Evolutionary conservation across 2,888 invertebrate genomes (phyloP), one percentile per base, ranked within the genome.

Genomic region (Spodoptera littoralis): DNA sequence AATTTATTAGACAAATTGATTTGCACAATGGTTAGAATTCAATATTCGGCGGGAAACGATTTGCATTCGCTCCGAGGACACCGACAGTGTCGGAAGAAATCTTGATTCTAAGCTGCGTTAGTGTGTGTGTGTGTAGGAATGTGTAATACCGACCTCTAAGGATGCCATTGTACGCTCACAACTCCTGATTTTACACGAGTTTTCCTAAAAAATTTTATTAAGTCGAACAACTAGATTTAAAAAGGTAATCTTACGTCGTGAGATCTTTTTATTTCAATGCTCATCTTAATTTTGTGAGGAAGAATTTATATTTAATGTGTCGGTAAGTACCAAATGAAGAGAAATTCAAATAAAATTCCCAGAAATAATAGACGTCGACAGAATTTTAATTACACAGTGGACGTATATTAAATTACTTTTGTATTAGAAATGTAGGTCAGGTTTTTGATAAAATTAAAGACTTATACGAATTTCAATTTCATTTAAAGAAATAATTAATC

Each of bases 1-100:
- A 81, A 84, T 79, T 82, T 79, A 79, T 82, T 75, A 77, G 72
- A 70, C 64, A 63, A 77, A 74, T 72, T 71, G 59, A 69, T 67
- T 76, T 74, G 65, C 73, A 76, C 72, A 79, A 78, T 74, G 69
- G 65, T 60, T 63, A 52, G 57, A 55, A 78, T 81, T 79, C 72
- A 81, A 84, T 81, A 81, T 82, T 79, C 77, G 66, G 60, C 42
- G 22, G 6, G 60, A 57, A 65, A 60, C 61, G 59, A 85, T 85
- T 84, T 84, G 76, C 79, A 83, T 83, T 74, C 75, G 44, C 49
- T 53, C 42, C 64, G 56, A 22, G 11, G 47, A 47, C 24, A n/a
- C 13, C 4, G 46, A 42, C 46, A 12, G 55, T 53, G 24, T 54
- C 42, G 41, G 47, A 57, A 68, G 71, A 61, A 43, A 47, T 50